These are phyloP conservation scores for Sarcophaga variegata DNA, from an alignment of 2,888 invertebrate genomes.

Conservation along the genomic window DNA sequence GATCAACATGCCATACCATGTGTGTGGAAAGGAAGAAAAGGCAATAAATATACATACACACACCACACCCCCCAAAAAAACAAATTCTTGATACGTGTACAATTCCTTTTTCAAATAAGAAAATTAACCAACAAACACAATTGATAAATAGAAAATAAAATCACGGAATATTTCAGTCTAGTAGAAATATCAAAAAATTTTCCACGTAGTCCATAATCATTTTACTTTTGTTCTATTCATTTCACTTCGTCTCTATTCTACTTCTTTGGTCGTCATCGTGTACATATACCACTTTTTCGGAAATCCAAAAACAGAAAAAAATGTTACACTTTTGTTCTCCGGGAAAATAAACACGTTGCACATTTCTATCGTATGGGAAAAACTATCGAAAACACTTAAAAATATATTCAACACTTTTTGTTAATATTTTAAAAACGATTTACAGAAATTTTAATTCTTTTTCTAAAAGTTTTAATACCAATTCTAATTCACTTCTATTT, in stretches of 20 bases:
- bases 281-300: conserved; percentile 49
- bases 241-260: conserved; percentile 37
- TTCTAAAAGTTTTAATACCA: conserved; percentile 38
- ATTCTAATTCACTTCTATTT: conserved; percentile 44
- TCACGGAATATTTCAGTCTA: neutral
- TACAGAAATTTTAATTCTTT: conserved; percentile 15
- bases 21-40: conserved; percentile 4
- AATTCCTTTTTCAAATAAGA: neutral
- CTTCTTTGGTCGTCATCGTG: conserved; percentile 14
- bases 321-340: conserved; percentile 26
- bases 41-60: conserved; percentile 36
- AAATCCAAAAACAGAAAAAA: conserved; percentile 22
- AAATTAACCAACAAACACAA: neutral
- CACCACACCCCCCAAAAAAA: conserved; percentile 50
- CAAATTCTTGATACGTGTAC: conserved; percentile 53
- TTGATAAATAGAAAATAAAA: neutral
- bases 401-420: neutral
- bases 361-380: conserved; percentile 45
- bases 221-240: conserved; percentile 31
- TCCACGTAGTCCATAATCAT: conserved; percentile 53
- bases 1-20: conserved; percentile 42
- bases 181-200: conserved; percentile 10
- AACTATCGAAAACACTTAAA: conserved; percentile 2
- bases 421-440: conserved; percentile 24
- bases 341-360: conserved; percentile 64